Conservation (phyloP, 2,113 vertebrate genomes). For the Myodes glareolus region DNA sequence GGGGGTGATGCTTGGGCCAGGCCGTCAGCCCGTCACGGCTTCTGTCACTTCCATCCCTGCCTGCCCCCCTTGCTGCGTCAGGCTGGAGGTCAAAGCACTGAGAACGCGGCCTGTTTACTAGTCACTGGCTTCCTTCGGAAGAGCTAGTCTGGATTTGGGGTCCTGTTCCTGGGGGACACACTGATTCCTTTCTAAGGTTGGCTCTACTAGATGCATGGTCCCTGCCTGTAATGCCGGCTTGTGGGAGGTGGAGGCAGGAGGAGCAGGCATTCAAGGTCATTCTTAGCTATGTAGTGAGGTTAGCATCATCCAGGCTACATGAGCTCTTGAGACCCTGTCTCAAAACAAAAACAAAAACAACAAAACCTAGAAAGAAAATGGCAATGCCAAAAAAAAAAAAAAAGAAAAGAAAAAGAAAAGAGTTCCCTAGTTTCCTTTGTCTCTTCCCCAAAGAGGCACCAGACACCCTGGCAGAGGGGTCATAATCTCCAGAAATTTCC, state of each 20-base stretch:
- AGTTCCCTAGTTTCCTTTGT: conserved; percentile 38
- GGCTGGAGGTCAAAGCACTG: not conserved
- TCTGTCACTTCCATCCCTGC: not conserved
- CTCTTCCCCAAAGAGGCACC: conserved; percentile 35
- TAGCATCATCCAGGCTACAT: not conserved
- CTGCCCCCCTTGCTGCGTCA: not conserved
- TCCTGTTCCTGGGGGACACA: not conserved
- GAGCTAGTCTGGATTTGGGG: not conserved
- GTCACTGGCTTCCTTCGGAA: conserved; percentile 10
- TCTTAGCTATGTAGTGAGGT: not conserved
- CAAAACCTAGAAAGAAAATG: not conserved
- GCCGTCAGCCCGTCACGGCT: rapidly evolving
- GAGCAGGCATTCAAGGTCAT: not conserved
- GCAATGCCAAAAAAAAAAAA: not conserved
- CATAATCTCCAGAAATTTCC: conserved; percentile 62
- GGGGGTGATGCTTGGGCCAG: not conserved
- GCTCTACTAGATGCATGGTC: not conserved
- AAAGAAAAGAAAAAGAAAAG: not conserved
- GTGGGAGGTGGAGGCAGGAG: not conserved
- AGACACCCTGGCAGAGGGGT: conserved; percentile 57
- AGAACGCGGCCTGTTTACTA: not conserved
- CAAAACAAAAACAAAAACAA: not conserved
- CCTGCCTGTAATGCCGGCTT: not conserved
- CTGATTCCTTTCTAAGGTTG: not conserved
- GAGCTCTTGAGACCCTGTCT: not conserved